Evolutionary conservation across 2,797 vertebrate genomes (phyloP).

Genomic region (Mus spretus): DNA sequence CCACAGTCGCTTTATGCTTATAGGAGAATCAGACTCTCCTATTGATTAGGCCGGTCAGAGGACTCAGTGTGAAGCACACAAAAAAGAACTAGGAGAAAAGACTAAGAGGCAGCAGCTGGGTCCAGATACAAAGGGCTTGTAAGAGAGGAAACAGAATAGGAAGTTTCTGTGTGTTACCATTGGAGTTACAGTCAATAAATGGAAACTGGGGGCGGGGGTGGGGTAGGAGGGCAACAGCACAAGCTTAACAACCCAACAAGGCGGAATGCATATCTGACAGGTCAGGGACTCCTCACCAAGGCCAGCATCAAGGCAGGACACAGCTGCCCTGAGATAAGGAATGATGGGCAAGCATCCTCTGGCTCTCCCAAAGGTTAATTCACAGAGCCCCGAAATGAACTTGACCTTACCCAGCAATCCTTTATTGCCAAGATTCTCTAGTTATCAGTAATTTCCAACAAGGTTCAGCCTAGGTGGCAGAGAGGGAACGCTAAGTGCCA

Average conservation of each 20-base stretch:
- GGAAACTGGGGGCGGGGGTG: not conserved
- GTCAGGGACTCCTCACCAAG: not conserved
- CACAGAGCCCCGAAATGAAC: not conserved
- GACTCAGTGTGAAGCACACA: not conserved
- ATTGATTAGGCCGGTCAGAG: not conserved
- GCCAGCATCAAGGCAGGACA: not conserved
- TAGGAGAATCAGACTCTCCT: slow-evolving; percentile 13
- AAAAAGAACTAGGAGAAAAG: not conserved
- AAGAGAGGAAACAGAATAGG: not conserved
- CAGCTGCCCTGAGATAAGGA: not conserved
- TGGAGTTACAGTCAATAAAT: slow-evolving; percentile 32
- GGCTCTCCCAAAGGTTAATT: not conserved
- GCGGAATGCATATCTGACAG: not conserved
- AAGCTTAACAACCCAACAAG: not conserved
- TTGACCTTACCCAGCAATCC: slow-evolving; percentile 17
- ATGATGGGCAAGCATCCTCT: not conserved
- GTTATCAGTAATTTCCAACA: slow-evolving; percentile 35
- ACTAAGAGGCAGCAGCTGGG: not conserved
- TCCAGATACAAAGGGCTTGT: not conserved
- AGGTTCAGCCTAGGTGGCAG: not conserved
- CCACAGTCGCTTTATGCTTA: not conserved
- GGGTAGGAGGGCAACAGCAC: not conserved
- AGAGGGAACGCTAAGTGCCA: not conserved
- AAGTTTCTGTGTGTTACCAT: not conserved
- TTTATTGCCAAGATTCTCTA: not conserved